phyloP scores from a whole-genome alignment of 2,113 vertebrate species.

The Rhinolophus sinicus region DNA sequence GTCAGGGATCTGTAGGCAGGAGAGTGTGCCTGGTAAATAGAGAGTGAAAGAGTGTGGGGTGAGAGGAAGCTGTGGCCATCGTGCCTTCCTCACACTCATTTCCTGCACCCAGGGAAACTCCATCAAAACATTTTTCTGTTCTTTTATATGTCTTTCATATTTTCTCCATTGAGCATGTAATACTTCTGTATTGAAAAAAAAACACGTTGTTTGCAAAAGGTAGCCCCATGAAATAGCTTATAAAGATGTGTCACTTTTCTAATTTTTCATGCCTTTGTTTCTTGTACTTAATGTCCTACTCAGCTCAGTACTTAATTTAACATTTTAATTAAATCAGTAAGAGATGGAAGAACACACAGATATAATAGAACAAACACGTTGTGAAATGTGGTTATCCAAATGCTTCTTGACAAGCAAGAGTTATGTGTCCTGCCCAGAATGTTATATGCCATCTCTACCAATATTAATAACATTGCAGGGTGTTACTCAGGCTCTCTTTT shows the following conservation, averaged over 20 bases:
- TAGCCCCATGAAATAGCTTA: neutral
- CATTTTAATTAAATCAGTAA: slow-evolving; percentile 48
- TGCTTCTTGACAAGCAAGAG: neutral
- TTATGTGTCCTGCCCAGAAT: neutral
- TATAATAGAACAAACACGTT: slow-evolving; percentile 7
- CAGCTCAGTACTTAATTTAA: neutral
- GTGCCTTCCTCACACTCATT: neutral
- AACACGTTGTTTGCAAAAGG: neutral
- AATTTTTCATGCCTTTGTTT: slow-evolving; percentile 4
- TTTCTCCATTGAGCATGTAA: neutral
- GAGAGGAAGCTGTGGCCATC: neutral
- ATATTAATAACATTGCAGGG: neutral
- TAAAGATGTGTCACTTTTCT: slow-evolving; percentile 22
- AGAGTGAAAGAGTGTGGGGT: accelerated
- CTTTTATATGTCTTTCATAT: neutral
- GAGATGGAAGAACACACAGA: neutral
- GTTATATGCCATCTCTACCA: neutral
- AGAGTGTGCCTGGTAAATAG: neutral
- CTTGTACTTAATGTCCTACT: neutral
- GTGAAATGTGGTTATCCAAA: neutral
- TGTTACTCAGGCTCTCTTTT: neutral
- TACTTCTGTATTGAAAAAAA: neutral
- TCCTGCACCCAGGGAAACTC: neutral
- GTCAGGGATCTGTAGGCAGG: neutral
- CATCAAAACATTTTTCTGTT: neutral